phyloP scores from a whole-genome alignment of 2,888 invertebrate genomes.

The Athalia rosae region DNA sequence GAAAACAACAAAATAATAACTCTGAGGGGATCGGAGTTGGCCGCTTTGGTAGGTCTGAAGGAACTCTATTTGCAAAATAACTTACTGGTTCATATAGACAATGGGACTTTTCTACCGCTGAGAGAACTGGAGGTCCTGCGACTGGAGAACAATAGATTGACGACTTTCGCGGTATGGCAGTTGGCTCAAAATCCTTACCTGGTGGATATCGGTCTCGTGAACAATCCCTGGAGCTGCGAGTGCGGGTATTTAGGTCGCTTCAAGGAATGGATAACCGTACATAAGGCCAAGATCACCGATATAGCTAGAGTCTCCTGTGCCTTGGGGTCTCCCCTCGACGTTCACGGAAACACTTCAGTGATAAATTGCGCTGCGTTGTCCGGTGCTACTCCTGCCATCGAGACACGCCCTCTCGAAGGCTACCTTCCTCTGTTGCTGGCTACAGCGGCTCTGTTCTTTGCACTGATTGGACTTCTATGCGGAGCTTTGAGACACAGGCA shows the following conservation, averaged over 20 bases:
- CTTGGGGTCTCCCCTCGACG: conserved; percentile 80
- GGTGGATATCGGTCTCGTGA: conserved; percentile 85
- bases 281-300: conserved; percentile 86
- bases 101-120: conserved; percentile 86
- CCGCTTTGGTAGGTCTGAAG: conserved; percentile 84
- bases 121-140: conserved; percentile 87
- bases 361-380: conserved; percentile 80
- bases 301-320: conserved; percentile 83
- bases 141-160: conserved; percentile 86
- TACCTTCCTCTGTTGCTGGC: conserved; percentile 84
- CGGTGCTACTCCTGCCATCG: conserved; percentile 82
- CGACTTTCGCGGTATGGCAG: conserved; percentile 88
- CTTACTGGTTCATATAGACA: conserved; percentile 85
- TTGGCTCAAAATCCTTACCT: conserved; percentile 86
- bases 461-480: conserved; percentile 83
- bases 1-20: conserved; percentile 87
- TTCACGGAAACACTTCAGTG: conserved; percentile 81
- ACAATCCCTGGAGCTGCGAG: conserved; percentile 92
- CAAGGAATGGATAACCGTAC: conserved; percentile 84
- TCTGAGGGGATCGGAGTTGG: conserved; percentile 86
- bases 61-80: conserved; percentile 90
- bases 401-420: conserved; percentile 85
- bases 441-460: conserved; percentile 84
- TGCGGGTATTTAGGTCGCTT: conserved; percentile 87
- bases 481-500: conserved; percentile 86